Percentiles rank a stretch among this genome's conserved stretches.
Conservation (phyloP, 2,888 invertebrate species). For the Cryptocheilus praepositus region DNA sequence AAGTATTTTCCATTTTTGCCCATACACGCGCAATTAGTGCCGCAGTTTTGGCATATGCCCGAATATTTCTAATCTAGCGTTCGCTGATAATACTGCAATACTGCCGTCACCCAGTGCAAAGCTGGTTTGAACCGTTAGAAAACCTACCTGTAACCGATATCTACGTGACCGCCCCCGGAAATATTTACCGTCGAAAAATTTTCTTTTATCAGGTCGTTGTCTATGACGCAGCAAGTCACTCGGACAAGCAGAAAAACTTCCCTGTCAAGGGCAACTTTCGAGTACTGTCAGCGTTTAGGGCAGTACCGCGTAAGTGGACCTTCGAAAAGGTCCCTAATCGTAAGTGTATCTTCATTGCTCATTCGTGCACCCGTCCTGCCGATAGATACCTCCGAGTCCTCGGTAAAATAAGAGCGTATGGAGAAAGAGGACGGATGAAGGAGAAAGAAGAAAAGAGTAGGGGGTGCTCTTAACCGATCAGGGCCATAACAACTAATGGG, state of each 20-base stretch:
- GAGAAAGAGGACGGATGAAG: neutral
- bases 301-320: constrained; percentile 49
- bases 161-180: too few species aligned
- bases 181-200: too few species aligned
- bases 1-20: too few species aligned
- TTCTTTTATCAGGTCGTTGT: constrained; percentile 11
- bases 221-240: constrained; percentile 24
- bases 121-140: too few species aligned
- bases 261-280: constrained; percentile 42
- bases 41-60: too few species aligned
- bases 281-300: constrained; percentile 46
- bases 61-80: too few species aligned
- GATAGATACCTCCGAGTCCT: constrained; percentile 38
- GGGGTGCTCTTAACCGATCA: constrained; percentile 51
- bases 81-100: too few species aligned
- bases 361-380: constrained; percentile 48
- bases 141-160: too few species aligned
- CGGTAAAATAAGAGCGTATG: constrained; percentile 4
- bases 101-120: too few species aligned
- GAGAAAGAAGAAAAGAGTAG: constrained; percentile 17
- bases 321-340: constrained; percentile 42
- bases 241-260: neutral
- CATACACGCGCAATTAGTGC: too few species aligned
- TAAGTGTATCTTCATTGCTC: constrained; percentile 57
- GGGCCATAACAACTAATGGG: constrained; percentile 44